These are phyloP conservation scores for Pyrgus malvae DNA, from an alignment of 2,888 invertebrate genomes.

Conservation along the genomic window DNA sequence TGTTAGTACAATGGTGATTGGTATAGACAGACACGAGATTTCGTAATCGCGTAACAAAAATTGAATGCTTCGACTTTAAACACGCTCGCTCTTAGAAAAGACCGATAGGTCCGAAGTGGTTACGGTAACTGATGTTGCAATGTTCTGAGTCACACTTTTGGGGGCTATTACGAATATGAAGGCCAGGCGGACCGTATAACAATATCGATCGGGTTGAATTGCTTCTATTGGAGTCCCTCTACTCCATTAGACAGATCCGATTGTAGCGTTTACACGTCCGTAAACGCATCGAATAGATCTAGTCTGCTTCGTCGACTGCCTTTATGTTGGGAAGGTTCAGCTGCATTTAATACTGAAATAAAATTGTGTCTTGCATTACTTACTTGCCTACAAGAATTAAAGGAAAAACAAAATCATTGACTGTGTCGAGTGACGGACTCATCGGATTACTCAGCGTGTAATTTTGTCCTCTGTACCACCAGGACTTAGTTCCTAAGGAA, in stretches of 20 bases:
- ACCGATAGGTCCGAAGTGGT: conserved; percentile 15
- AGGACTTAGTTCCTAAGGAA: conserved; percentile 53
- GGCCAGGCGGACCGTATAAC: conserved; percentile 55
- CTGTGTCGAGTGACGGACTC: conserved; percentile 64
- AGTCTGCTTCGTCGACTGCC: conserved; percentile 15
- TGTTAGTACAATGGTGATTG: conserved; percentile 11
- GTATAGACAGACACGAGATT: conserved; percentile 12
- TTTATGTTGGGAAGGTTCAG: conserved; percentile 5
- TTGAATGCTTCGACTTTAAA: conserved; percentile 14
- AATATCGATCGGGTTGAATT: conserved; percentile 51
- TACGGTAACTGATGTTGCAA: conserved; percentile 41
- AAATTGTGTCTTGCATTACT: conserved; percentile 11
- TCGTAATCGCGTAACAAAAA: conserved; percentile 19
- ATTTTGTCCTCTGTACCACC: conserved; percentile 59
- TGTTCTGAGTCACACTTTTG: conserved; percentile 62
- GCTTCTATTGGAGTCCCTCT: conserved; percentile 42
- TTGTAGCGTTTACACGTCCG: conserved; percentile 27
- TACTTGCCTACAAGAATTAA: conserved; percentile 18
- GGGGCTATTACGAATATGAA: conserved; percentile 56
- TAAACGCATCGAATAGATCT: conserved; percentile 21
- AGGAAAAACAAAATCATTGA: conserved; percentile 57
- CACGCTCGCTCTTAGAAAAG: conserved; percentile 19
- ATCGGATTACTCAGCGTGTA: conserved; percentile 73
- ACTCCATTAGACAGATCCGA: conserved; percentile 27
- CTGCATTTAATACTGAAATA: conserved; percentile 12